These are phyloP conservation scores for Paralichthys olivaceus DNA, from an alignment of 2,113 vertebrate genomes.

Conservation along the genomic window DNA sequence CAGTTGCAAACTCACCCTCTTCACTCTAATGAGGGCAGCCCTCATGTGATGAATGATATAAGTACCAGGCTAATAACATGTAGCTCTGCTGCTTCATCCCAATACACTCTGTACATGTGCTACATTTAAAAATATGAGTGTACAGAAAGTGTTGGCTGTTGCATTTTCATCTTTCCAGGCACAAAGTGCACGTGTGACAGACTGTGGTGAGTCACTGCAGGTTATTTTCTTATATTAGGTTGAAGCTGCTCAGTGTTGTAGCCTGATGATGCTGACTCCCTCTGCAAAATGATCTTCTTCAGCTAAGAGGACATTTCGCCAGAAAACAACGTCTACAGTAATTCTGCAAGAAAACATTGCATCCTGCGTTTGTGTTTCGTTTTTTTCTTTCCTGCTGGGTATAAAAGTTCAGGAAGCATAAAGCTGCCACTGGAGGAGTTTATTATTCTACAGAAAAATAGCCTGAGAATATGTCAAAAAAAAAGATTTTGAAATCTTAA, in stretches of 20 bases:
- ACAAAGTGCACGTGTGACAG: background rate
- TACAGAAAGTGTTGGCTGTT: background rate
- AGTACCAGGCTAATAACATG: background rate
- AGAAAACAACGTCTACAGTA: background rate
- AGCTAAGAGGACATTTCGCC: background rate
- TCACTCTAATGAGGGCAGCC: background rate
- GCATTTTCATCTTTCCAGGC: slow-evolving; percentile 1
- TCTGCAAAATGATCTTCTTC: background rate
- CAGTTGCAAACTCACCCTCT: background rate
- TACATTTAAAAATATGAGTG: background rate
- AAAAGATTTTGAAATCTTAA: slow-evolving; percentile 1
- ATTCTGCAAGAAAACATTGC: background rate
- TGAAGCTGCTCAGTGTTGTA: background rate
- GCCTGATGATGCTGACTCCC: background rate
- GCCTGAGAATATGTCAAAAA: background rate
- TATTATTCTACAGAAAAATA: background rate
- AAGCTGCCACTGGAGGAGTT: background rate
- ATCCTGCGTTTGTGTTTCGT: background rate
- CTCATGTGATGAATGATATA: background rate
- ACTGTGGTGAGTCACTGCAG: background rate
- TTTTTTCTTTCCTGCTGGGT: background rate
- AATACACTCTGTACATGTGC: no score
- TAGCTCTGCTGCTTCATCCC: no score
- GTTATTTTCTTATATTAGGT: no score
- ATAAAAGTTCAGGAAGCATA: slow-evolving; percentile 1